Conservation (phyloP, 2,888 invertebrate species). For the Caenorhabditis sp. region DNA sequence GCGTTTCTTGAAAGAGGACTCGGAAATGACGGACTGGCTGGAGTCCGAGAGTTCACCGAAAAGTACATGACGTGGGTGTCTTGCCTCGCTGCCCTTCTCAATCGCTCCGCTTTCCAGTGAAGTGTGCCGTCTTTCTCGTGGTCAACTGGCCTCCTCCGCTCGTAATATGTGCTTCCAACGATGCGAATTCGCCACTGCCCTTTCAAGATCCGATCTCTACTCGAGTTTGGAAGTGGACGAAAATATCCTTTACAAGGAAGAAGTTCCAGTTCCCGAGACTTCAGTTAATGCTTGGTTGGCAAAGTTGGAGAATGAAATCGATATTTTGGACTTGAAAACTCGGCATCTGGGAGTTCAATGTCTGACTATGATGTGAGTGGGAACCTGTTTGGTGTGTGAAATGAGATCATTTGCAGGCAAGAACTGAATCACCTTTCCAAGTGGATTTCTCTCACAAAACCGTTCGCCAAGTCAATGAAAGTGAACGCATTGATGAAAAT, state of each 20-base stretch:
- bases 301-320: slow-evolving; percentile 1
- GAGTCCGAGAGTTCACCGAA: slow-evolving; percentile 16
- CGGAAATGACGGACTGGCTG: slow-evolving; percentile 36
- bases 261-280: not conserved
- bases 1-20: slow-evolving; percentile 46
- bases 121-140: slow-evolving; percentile 36
- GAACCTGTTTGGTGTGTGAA: too few relatives aligned
- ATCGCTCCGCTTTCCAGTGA: slow-evolving; percentile 25
- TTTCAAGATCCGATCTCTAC: not conserved
- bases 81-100: too few relatives aligned
- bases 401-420: slow-evolving; percentile 28
- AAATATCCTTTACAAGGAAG: slow-evolving; percentile 8
- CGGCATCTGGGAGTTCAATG: slow-evolving; percentile 9
- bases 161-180: slow-evolving; percentile 52
- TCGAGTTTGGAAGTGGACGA: slow-evolving; percentile 2
- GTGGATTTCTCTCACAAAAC: slow-evolving; percentile 48
- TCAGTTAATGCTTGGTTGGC: slow-evolving; percentile 9
- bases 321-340: slow-evolving; percentile 26
- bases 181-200: slow-evolving; percentile 19
- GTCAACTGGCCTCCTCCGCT: slow-evolving; percentile 26
- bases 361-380: slow-evolving; percentile 35
- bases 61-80: slow-evolving; percentile 48
- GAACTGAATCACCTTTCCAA: slow-evolving; percentile 43
- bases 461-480: slow-evolving; percentile 40
- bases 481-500: slow-evolving; percentile 35